phyloP scores from a whole-genome alignment of 2,888 invertebrate species.

The Myopa tessellatipennis region DNA sequence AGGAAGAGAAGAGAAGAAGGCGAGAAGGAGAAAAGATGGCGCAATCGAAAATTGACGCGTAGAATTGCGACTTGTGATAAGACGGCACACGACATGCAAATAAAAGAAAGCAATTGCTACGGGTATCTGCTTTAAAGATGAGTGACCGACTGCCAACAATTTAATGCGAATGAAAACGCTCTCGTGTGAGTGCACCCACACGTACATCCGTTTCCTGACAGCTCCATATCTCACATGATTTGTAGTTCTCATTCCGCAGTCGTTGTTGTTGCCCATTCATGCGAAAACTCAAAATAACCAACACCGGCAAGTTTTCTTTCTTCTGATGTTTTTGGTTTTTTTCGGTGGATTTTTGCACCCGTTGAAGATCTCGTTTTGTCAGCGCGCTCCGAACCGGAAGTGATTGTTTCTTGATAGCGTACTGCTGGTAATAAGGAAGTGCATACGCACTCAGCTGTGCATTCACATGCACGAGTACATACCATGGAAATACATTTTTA shows the following conservation, averaged over 20 bases:
- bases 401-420: not conserved
- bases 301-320: not conserved
- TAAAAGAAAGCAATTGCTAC: too few species aligned
- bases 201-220: not conserved
- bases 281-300: not conserved
- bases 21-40: too few species aligned
- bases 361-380: not conserved
- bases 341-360: not conserved
- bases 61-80: too few species aligned
- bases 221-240: not conserved
- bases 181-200: too few species aligned
- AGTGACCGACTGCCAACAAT: too few species aligned
- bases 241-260: not conserved
- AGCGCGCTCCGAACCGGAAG: slow-evolving; percentile 4
- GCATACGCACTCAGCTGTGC: not conserved
- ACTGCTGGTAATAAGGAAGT: not conserved
- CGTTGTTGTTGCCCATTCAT: not conserved
- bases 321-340: not conserved
- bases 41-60: too few species aligned
- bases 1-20: too few species aligned
- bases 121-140: too few species aligned
- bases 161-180: too few species aligned
- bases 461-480: not conserved
- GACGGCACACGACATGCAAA: too few species aligned
- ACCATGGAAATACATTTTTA: not conserved